Evolutionary conservation across 2,797 vertebrate genomes (phyloP).

Genomic region (Tangara arthus): DNA sequence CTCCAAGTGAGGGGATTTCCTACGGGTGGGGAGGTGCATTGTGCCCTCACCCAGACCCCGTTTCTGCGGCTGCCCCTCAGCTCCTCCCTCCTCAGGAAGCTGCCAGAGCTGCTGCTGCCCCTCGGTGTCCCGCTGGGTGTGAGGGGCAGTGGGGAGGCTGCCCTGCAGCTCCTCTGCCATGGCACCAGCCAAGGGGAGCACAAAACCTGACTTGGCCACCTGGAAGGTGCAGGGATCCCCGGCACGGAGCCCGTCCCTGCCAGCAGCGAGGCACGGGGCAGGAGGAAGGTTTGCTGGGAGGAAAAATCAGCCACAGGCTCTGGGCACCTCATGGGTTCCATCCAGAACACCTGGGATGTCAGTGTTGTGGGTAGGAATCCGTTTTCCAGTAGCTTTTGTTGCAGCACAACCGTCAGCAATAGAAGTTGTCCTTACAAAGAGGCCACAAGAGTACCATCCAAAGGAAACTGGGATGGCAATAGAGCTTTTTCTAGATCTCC

Average conservation of each 20-base stretch:
- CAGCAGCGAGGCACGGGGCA: fast-evolving
- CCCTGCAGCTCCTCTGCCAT: neutral
- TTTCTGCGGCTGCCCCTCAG: neutral
- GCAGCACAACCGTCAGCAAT: neutral
- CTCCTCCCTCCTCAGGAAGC: neutral
- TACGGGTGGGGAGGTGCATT: neutral
- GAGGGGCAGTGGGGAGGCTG: neutral
- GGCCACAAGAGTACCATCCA: neutral
- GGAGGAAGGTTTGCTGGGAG: neutral
- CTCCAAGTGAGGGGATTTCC: neutral
- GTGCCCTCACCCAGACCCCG: fast-evolving
- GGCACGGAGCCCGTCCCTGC: fast-evolving
- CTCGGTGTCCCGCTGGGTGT: neutral
- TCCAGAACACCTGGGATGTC: neutral
- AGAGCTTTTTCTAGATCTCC: neutral
- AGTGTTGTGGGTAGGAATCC: neutral
- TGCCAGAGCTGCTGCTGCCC: neutral
- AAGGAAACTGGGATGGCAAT: neutral
- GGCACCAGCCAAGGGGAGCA: neutral
- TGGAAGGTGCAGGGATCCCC: neutral
- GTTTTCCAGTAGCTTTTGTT: neutral
- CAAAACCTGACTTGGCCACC: neutral
- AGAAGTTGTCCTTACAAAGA: neutral
- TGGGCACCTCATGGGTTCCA: neutral
- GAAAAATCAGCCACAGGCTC: neutral